Percentiles rank a stretch among this genome's conserved stretches.
Evolutionary conservation across 2,797 vertebrate species (phyloP).

Genomic region (Acrossocheilus fasciatus): DNA sequence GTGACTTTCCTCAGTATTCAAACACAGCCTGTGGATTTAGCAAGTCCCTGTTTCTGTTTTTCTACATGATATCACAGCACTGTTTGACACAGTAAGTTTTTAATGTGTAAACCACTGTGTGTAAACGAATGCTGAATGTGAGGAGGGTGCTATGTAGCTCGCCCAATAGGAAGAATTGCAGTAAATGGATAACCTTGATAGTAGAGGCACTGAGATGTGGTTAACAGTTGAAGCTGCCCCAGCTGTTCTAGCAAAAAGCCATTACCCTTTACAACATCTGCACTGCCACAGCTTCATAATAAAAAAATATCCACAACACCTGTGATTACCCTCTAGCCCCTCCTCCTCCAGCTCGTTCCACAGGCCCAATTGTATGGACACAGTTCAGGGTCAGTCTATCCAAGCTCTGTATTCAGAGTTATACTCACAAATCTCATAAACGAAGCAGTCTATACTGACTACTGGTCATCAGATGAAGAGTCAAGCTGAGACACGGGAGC

Average conservation of each 20-base stretch:
- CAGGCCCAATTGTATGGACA: conserved; percentile 56
- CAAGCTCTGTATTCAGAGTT: conserved; percentile 37
- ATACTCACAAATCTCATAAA: conserved; percentile 50
- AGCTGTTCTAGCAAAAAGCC: conserved; percentile 80
- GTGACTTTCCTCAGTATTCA: conserved; percentile 55
- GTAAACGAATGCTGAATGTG: neutral
- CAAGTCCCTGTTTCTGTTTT: conserved; percentile 9
- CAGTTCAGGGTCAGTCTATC: conserved; percentile 72
- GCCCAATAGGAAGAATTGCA: conserved; percentile 66
- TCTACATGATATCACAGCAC: neutral
- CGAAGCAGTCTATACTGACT: conserved; percentile 1
- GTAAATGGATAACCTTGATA: conserved; percentile 73
- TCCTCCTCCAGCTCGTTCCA: conserved; percentile 50
- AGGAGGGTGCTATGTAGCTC: neutral
- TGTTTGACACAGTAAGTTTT: neutral
- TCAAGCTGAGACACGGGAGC: conserved; percentile 70
- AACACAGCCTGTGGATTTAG: neutral
- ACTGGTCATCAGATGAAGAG: conserved; percentile 28
- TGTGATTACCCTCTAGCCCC: conserved; percentile 72
- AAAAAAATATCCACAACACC: conserved; percentile 76
- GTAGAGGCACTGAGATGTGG: conserved; percentile 63
- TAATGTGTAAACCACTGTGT: neutral
- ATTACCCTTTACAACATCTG: conserved; percentile 78
- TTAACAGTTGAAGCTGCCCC: conserved; percentile 76
- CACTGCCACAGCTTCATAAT: conserved; percentile 72